Percentiles rank a stretch among this genome's conserved stretches.
phyloP scores from a whole-genome alignment of 2,113 vertebrate genomes.

The Dendrocopos noguchii region DNA sequence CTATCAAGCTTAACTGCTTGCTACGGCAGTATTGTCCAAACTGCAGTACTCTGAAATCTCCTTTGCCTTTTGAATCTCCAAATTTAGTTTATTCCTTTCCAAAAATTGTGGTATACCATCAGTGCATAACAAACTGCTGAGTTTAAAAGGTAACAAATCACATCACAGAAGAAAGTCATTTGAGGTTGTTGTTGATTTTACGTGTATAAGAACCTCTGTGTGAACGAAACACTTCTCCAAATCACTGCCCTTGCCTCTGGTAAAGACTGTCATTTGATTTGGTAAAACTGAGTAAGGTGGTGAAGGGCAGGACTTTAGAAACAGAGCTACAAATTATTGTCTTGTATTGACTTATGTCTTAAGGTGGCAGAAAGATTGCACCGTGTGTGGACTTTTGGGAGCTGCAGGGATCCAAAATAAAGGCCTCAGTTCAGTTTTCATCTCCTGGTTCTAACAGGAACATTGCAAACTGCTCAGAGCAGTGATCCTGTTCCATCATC shows the following conservation, averaged over 20 bases:
- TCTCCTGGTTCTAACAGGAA: not conserved
- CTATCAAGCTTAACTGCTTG: not conserved
- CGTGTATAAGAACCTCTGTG: not conserved
- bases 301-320: not conserved
- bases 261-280: not conserved
- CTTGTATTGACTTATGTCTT: not conserved
- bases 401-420: not conserved
- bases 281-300: not conserved
- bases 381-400: not conserved
- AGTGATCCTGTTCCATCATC: not conserved
- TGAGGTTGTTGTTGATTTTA: not conserved
- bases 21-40: not conserved
- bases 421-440: not conserved
- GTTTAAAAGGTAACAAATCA: not conserved
- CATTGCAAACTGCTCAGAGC: not conserved
- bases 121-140: not conserved
- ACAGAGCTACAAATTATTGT: not conserved
- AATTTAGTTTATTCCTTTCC: not conserved
- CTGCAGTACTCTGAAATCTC: not conserved
- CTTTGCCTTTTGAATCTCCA: not conserved
- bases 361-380: not conserved
- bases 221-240: not conserved
- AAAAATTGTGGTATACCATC: not conserved
- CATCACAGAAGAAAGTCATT: not conserved
- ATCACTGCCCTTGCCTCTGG: not conserved